Base-by-base conservation (phyloP, 1,140 invertebrate genomes). In the Grapholita molesta region DNA sequence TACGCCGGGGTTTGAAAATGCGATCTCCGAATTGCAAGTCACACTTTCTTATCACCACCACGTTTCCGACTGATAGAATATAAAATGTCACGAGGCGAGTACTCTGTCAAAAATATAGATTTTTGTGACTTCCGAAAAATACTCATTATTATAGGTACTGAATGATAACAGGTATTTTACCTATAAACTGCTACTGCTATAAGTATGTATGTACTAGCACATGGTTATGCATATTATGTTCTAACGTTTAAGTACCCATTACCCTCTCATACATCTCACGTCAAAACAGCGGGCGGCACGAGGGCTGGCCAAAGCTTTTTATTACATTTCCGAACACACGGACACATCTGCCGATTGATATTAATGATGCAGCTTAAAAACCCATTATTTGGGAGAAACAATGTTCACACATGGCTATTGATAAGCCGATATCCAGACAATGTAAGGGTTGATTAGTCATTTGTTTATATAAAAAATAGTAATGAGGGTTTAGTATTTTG, bases 301-400 rank as follows among this genome's bases (percentile, higher is more conserved):
- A 11, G 8, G 32, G 61, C 32, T 0, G 64, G 23, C n/a, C 6
- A 35, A 24, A 24, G 23, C 64, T 65, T 65, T 65, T 65, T 65
- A 65, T 38, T 38, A 38, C 15, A 38, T 65, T 65, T 23, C 32
- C 12, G 23, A 8, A 64, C 18, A 18, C 35, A 38, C 35, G n/a
- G 32, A 64, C 8, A 65, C 65, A 67, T 48, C 65, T 42, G 35
- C 42, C 33, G 30, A 67, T 67, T 67, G 65, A 67, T 67, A 67
- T 67, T 67, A 67, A 67, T 67, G 65, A 67, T 67, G 38, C 35
- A 30, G 65, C 35, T 67, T 67, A 67, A 42, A 67, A 52, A 67
- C 12, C 42, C 38, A 67, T 67, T 48, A 61, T 61, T 61, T 8
- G 6, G 6, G n/a, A 61, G n/a, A 61, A 28, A 61, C 55, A 61